Evolutionary conservation across 2,888 invertebrate genomes (phyloP).

Genomic region (Itoplectis maculator): DNA sequence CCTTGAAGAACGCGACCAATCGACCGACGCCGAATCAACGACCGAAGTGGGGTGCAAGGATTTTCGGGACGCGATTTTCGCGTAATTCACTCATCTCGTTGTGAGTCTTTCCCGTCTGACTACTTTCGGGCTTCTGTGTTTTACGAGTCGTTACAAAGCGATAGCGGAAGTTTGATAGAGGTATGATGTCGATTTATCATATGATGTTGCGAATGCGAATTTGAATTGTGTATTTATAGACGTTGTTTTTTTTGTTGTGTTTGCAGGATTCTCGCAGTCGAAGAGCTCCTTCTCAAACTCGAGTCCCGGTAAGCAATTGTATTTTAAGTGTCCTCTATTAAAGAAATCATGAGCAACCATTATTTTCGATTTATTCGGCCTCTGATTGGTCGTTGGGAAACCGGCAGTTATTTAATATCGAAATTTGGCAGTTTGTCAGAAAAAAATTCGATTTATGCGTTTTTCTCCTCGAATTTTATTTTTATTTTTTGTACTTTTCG

Average conservation of each 20-base stretch:
- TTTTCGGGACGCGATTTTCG: slow-evolving; percentile 41
- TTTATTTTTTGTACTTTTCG: too few species aligned
- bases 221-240: slow-evolving; percentile 12
- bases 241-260: slow-evolving; percentile 61
- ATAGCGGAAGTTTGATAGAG: too few species aligned
- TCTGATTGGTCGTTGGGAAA: too few species aligned
- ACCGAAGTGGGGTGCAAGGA: slow-evolving; percentile 57
- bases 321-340: too few species aligned
- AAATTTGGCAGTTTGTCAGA: too few species aligned
- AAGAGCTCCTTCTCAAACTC: slow-evolving; percentile 81
- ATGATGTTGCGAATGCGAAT: too few species aligned
- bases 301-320: slow-evolving; percentile 79
- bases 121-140: slow-evolving; percentile 5
- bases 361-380: too few species aligned
- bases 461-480: too few species aligned
- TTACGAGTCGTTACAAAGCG: not conserved
- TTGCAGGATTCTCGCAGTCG: slow-evolving; percentile 82
- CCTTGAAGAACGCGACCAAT: slow-evolving; percentile 20
- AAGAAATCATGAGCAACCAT: too few species aligned
- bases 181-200: too few species aligned
- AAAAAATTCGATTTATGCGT: too few species aligned
- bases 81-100: slow-evolving; percentile 51
- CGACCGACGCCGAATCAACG: slow-evolving; percentile 26
- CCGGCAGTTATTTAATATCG: too few species aligned
- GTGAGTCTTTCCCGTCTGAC: not conserved